Conservation (phyloP, 2,113 vertebrate species). For the Chamaea fasciata region DNA sequence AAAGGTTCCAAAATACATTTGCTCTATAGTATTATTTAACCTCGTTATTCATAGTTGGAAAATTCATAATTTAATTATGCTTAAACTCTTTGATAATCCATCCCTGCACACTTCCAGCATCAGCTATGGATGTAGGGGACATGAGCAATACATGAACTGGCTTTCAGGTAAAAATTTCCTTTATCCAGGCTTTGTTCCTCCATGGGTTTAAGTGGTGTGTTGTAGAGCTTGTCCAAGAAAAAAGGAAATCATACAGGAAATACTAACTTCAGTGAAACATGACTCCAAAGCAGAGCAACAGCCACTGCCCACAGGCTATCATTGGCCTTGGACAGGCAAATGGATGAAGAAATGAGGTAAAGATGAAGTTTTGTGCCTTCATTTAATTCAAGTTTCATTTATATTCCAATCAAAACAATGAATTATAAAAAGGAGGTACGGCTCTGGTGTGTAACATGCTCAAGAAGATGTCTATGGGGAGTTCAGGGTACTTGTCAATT, state of each 20-base stretch:
- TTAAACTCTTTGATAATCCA: background rate
- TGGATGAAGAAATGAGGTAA: background rate
- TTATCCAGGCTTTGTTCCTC: background rate
- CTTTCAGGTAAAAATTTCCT: background rate
- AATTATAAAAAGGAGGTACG: background rate
- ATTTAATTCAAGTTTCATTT: background rate
- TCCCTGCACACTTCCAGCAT: background rate
- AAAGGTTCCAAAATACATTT: background rate
- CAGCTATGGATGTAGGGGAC: background rate
- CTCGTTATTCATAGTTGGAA: background rate
- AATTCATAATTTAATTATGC: background rate
- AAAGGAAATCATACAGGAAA: background rate
- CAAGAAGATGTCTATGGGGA: background rate
- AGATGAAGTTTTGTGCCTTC: background rate
- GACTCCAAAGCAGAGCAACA: background rate
- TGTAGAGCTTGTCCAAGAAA: background rate
- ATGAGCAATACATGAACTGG: fast-evolving
- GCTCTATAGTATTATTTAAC: background rate
- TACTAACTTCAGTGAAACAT: background rate
- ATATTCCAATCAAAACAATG: background rate
- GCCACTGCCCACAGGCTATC: background rate
- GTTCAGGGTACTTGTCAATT: background rate
- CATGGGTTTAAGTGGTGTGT: background rate
- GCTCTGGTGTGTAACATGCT: background rate
- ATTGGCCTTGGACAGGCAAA: background rate